phyloP scores from a whole-genome alignment of 1,140 invertebrate species.

The Zeugodacus cucurbitae region DNA sequence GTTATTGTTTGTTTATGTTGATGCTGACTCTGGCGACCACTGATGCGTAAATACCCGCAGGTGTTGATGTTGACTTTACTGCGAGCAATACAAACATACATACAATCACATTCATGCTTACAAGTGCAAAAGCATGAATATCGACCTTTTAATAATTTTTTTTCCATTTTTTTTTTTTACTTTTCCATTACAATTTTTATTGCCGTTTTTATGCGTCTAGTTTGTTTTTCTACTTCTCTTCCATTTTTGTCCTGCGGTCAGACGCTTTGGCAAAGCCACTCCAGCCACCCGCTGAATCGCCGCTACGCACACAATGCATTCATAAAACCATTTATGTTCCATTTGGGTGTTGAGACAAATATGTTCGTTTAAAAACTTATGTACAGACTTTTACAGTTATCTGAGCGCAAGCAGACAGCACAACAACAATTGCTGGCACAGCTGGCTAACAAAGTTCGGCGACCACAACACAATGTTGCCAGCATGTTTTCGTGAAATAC shows the following conservation, averaged over 20 bases:
- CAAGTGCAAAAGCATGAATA: too few relatives aligned
- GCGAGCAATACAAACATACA: neutral
- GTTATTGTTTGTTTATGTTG: neutral
- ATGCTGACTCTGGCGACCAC: neutral
- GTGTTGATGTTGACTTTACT: constrained; percentile 16
- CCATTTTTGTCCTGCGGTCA: neutral
- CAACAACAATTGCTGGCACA: neutral
- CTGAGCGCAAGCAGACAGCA: neutral
- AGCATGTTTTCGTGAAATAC: too few relatives aligned
- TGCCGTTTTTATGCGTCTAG: neutral
- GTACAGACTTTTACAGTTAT: neutral
- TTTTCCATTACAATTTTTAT: neutral
- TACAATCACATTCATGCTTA: neutral
- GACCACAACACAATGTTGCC: neutral
- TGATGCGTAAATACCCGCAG: neutral
- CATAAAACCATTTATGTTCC: constrained; percentile 7
- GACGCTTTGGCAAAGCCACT: neutral
- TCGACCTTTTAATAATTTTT: neutral
- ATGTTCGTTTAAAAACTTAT: too few relatives aligned
- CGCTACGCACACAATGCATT: neutral
- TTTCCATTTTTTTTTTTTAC: neutral
- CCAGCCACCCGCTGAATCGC: neutral
- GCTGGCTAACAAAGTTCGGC: neutral
- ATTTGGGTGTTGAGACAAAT: neutral
- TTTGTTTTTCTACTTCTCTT: neutral